Evolutionary conservation across 92 coral and sea anemone species (phyloP).

Genomic region (Epizoanthus fatuus): DNA sequence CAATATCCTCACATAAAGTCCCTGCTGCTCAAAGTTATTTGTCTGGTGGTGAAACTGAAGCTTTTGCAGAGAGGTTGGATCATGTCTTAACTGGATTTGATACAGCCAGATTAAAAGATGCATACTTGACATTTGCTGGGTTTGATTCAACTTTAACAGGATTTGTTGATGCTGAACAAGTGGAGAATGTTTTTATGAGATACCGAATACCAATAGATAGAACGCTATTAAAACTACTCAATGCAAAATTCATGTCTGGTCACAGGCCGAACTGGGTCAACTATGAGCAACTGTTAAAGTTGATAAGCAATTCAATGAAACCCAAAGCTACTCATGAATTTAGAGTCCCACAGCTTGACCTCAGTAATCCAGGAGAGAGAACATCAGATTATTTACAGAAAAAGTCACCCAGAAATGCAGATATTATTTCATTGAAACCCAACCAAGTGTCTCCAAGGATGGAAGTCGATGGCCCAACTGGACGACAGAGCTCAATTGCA

Average conservation of each 20-base stretch:
- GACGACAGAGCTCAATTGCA: slow-evolving; percentile 83
- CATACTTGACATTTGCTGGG: slow-evolving; percentile 78
- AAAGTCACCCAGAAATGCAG: slow-evolving; percentile 56
- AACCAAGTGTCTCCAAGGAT: slow-evolving; percentile 84
- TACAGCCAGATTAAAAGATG: slow-evolving; percentile 71
- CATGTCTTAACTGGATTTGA: slow-evolving; percentile 66
- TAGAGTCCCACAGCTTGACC: slow-evolving; percentile 68
- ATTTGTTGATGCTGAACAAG: slow-evolving; percentile 80
- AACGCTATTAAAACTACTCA: slow-evolving; percentile 49
- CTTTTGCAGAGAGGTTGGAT: slow-evolving; percentile 43
- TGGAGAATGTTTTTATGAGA: slow-evolving; percentile 68
- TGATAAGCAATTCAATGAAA: slow-evolving; percentile 63
- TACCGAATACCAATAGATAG: slow-evolving; percentile 73
- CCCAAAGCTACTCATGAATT: slow-evolving; percentile 47
- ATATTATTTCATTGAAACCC: slow-evolving; percentile 80
- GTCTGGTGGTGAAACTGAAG: slow-evolving; percentile 21
- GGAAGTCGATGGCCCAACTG: slow-evolving; percentile 58
- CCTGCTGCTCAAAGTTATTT: background rate
- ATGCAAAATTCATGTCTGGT: slow-evolving; percentile 81
- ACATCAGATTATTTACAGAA: slow-evolving; percentile 49
- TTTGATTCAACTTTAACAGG: slow-evolving; percentile 88
- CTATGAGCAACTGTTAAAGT: slow-evolving; percentile 86
- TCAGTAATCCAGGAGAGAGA: slow-evolving; percentile 62
- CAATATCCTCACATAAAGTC: slow-evolving; percentile 50
- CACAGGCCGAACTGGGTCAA: slow-evolving; percentile 89